phyloP scores from a whole-genome alignment of 2,888 invertebrate genomes.

The Scrobipalpa atriplicella region DNA sequence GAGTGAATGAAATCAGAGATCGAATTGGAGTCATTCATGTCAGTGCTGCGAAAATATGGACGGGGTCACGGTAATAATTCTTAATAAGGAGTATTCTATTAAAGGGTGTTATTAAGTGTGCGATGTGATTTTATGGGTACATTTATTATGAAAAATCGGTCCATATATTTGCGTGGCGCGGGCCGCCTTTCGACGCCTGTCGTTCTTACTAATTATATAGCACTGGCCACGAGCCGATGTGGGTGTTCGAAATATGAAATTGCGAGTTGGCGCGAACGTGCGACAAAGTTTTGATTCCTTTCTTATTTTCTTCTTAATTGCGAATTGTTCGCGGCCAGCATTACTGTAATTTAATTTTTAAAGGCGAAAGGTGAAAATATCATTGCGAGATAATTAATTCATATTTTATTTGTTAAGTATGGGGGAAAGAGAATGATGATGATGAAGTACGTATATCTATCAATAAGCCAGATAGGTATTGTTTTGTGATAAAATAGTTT shows the following conservation, averaged over 20 bases:
- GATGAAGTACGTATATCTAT: no score
- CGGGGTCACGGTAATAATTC: slow-evolving; percentile 55
- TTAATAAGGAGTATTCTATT: slow-evolving; percentile 69
- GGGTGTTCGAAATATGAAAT: slow-evolving; percentile 80
- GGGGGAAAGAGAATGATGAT: no score
- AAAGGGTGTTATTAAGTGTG: slow-evolving; percentile 58
- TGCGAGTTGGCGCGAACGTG: slow-evolving; percentile 75
- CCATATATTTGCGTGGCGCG: slow-evolving; percentile 71
- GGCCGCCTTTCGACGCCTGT: slow-evolving; percentile 79
- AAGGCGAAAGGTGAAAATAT: no score
- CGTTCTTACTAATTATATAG: slow-evolving; percentile 78
- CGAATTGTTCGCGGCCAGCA: slow-evolving; percentile 49
- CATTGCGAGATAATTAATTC: no score
- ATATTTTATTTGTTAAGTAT: no score
- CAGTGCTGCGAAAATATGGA: slow-evolving; percentile 57
- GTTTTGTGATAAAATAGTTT: no score
- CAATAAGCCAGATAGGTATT: no score
- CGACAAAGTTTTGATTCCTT: slow-evolving; percentile 63
- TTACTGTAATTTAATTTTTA: not conserved
- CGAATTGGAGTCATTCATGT: slow-evolving; percentile 54
- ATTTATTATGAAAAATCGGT: slow-evolving; percentile 72
- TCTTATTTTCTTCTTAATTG: slow-evolving; percentile 30
- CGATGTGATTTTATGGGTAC: slow-evolving; percentile 66
- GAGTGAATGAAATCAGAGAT: slow-evolving; percentile 62
- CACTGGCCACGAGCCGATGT: slow-evolving; percentile 70